Evolutionary conservation across 2,113 vertebrate genomes (phyloP).

Genomic region (Mus musculus): DNA sequence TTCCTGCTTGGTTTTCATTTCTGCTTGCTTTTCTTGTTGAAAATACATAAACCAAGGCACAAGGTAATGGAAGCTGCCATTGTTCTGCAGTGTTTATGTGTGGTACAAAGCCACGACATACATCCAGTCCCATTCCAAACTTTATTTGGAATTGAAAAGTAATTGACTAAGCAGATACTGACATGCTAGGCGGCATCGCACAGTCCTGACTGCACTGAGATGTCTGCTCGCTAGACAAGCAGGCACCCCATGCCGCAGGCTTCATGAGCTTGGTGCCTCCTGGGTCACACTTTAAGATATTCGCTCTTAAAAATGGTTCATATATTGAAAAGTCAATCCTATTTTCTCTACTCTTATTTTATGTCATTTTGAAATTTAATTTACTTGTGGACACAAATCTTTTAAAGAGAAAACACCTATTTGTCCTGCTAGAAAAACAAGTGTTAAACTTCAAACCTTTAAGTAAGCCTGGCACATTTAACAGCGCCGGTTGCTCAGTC

Average conservation of each 20-base stretch:
- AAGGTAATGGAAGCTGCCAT: too few species aligned
- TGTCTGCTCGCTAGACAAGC: slow-evolving; percentile 16
- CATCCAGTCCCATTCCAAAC: neutral
- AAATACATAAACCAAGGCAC: too few species aligned
- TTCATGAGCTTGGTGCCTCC: slow-evolving; percentile 14
- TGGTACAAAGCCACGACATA: too few species aligned
- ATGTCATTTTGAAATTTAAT: neutral
- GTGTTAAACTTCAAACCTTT: neutral
- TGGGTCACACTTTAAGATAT: slow-evolving; percentile 36
- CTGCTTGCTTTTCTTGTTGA: too few species aligned
- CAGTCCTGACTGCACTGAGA: neutral
- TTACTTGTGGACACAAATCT: neutral
- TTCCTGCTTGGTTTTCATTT: too few species aligned
- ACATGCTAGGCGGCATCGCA: neutral
- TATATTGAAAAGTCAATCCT: neutral
- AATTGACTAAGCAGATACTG: neutral
- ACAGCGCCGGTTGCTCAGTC: neutral
- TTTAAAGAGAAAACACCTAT: slow-evolving; percentile 12
- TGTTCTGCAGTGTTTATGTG: too few species aligned
- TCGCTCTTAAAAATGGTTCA: slow-evolving; percentile 19
- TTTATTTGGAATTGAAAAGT: neutral
- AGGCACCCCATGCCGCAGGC: neutral
- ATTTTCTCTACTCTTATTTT: neutral
- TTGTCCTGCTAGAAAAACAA: neutral
- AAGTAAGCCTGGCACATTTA: neutral